Evolutionary conservation across 37 sponge, comb jelly and placozoan species (phyloP).

Genomic region (Amphimedon queenslandica): DNA sequence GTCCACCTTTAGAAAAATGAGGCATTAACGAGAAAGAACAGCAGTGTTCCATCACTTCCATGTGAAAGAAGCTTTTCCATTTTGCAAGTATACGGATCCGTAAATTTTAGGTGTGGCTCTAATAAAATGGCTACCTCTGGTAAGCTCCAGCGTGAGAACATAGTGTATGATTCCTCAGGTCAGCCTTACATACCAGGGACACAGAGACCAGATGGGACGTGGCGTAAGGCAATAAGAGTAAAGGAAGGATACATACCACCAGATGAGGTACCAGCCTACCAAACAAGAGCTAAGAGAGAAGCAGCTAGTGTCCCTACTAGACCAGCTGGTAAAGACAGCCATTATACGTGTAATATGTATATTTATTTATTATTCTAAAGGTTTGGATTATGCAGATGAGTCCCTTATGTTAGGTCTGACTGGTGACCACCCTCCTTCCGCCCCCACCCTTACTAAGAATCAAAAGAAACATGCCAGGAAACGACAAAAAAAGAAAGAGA

Average conservation of each 20-base stretch:
- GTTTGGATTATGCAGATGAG: slow-evolving; percentile 13
- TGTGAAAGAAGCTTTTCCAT: too few species aligned
- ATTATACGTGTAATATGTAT: too few species aligned
- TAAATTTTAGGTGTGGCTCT: too few species aligned
- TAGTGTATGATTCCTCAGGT: slow-evolving; percentile 59
- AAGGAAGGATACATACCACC: slow-evolving; percentile 86
- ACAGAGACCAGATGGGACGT: slow-evolving; percentile 85
- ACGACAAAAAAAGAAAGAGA: slow-evolving; percentile 44
- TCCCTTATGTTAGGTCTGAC: background rate
- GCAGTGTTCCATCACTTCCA: too few species aligned
- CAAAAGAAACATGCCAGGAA: slow-evolving; percentile 68
- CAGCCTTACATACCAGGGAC: slow-evolving; percentile 59
- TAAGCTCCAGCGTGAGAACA: slow-evolving; percentile 51
- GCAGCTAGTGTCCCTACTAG: background rate
- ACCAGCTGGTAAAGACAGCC: background rate
- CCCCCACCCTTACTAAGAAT: slow-evolving; percentile 29
- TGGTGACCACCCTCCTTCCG: background rate
- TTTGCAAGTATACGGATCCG: too few species aligned
- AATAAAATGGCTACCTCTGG: too few species aligned
- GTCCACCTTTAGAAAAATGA: too few species aligned
- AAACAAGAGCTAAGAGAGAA: slow-evolving; percentile 42
- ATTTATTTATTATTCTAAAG: background rate
- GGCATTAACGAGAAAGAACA: too few species aligned
- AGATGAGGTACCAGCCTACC: slow-evolving; percentile 83
- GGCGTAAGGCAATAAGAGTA: slow-evolving; percentile 76